Base-by-base conservation (phyloP, 2,888 invertebrate genomes). In the Patella ulyssiponensis region DNA sequence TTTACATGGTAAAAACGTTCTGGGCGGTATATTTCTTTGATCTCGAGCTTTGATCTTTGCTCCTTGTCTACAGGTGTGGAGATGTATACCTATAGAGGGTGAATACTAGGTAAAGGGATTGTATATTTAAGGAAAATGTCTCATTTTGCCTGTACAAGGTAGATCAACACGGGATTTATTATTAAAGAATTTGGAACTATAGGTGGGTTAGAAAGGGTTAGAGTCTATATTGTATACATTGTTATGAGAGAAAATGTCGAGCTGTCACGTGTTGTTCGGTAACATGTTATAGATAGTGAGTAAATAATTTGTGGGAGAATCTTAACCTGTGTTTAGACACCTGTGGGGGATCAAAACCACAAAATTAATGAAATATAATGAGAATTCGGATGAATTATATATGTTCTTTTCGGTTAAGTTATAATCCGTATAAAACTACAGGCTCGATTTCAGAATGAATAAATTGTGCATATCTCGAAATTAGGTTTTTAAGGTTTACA, bases 241-340 rank as follows among this genome's bases (percentile, higher is more conserved):
- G 23, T 64, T 64, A 23, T 64, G 64, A 64, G 64, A 64, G 64
- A 64, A 64, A 64, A 64, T 23, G 20, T 23, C 11, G 64, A 14
- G 64, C 23, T 64, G 23, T 64, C 64, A 64, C 64, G 64, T 64
- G 64, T 64, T 64, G 64, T 64, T 64, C 64, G 64, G 64, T 64
- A 64, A 64, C 64, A 64, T 64, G 64, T 20, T 64, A 23, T 64
- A 23, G 20, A 20, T n/a, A 11, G 64, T 64, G 20, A 23, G 64
- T 64, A 64, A 64, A 64, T 64, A 64, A 23, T 23, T 11, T 20
- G 23, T 64, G 64, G 23, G 64, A 64, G 23, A 64, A 64, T 23
- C 23, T 64, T 20, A 23, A 23, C 23, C 64, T 64, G 23, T 64
- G 11, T 64, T 64, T 20, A 64, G 20, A 64, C 64, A 64, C 64